Conservation (phyloP, 2,888 invertebrate genomes). For the Metopia argyrocephala region DNA sequence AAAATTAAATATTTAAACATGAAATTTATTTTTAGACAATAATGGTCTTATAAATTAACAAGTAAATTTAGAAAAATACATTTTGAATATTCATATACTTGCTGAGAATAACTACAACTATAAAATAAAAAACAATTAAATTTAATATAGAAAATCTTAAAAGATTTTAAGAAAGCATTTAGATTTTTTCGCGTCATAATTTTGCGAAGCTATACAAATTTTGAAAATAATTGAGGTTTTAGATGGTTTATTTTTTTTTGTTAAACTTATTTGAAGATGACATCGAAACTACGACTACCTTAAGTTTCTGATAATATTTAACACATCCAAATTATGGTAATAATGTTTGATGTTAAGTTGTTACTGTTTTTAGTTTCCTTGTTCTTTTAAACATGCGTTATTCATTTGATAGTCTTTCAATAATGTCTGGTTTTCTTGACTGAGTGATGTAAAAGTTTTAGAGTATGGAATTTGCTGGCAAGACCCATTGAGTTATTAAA, state of each 20-base stretch:
- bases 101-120: too few relatives aligned
- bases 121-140: neutral
- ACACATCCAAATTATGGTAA: slow-evolving; percentile 24
- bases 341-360: neutral
- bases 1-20: slow-evolving; percentile 21
- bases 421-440: neutral
- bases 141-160: neutral
- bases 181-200: neutral
- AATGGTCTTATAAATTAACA: neutral
- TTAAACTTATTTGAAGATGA: neutral
- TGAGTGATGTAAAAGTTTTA: slow-evolving; percentile 14
- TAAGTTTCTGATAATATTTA: slow-evolving; percentile 21
- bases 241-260: slow-evolving; percentile 7
- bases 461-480: slow-evolving; percentile 50
- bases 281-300: slow-evolving; percentile 22
- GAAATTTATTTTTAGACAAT: neutral
- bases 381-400: neutral
- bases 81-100: slow-evolving; percentile 3
- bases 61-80: slow-evolving; percentile 13
- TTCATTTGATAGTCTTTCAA: neutral
- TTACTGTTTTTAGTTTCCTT: neutral
- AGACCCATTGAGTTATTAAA: slow-evolving; percentile 63
- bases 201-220: neutral
- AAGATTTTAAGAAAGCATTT: neutral
- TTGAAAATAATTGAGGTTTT: slow-evolving; percentile 33